These are phyloP conservation scores for Fistularia tabacaria DNA, from an alignment of 2,797 vertebrate genomes.

Conservation along the genomic window DNA sequence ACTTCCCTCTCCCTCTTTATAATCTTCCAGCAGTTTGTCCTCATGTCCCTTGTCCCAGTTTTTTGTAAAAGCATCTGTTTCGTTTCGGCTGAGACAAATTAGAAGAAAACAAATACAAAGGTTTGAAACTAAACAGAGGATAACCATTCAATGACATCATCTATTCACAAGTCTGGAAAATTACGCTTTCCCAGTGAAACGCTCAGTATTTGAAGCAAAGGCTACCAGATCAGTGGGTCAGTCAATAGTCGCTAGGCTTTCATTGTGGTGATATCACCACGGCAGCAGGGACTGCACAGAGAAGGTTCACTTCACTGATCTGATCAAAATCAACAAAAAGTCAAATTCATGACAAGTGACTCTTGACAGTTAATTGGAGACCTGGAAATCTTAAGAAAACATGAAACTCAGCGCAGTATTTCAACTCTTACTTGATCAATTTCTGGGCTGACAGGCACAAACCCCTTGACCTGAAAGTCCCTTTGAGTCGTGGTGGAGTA, in stretches of 20 bases:
- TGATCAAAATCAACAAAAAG: not conserved
- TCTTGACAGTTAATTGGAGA: not conserved
- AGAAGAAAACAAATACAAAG: no score
- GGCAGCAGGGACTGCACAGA: not conserved
- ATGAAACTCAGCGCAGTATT: not conserved
- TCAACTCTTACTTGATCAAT: slow-evolving; percentile 1
- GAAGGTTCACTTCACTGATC: not conserved
- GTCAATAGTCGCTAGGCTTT: not conserved
- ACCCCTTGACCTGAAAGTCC: slow-evolving; percentile 65
- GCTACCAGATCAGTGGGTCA: not conserved
- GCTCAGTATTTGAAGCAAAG: no score
- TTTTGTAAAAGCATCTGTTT: no score
- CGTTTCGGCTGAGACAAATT: no score
- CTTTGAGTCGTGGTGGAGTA: slow-evolving; percentile 58
- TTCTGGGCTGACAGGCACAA: slow-evolving; percentile 33
- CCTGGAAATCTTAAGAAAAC: no score
- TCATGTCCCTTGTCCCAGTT: no score
- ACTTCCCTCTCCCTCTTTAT: no score
- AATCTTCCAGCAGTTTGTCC: no score
- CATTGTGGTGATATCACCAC: not conserved
- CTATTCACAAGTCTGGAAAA: no score
- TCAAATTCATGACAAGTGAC: not conserved
- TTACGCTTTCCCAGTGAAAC: no score
- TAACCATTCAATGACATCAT: no score
- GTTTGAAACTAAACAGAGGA: no score